Evolutionary conservation across 1,140 invertebrate species (phyloP), one percentile per base, ranked within the genome.

Genomic region (Chionoecetes opilio): DNA sequence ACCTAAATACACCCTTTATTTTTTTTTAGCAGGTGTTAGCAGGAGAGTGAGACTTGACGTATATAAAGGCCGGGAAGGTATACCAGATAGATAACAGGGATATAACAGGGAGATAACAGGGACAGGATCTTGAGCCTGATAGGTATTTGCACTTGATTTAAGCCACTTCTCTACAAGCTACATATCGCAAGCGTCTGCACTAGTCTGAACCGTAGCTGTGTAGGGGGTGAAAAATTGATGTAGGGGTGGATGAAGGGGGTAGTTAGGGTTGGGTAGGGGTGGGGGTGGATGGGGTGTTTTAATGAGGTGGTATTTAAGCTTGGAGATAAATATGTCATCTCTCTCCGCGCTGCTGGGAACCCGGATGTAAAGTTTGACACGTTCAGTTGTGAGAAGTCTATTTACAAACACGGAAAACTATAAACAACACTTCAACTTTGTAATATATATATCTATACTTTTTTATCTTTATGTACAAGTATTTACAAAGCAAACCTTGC

Each of bases 321-420:
- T 17, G 46, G 46, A 53, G 11, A 75, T n/a, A n/a, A 26, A 3
- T 75, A n/a, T n/a, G n/a, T n/a, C n/a, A n/a, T 17, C 63, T 21
- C 6, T n/a, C 63, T n/a, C 63, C 63, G 5, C 63, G 63, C n/a
- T 17, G 63, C 63, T 75, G 11, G 63, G 63, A 17, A 5, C 63
- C 63, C n/a, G 26, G 21, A 5, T 46, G 21, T 0, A n/a, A 5
- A 75, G 21, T 21, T 8, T n/a, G 63, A 75, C 63, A 75, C 21
- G 63, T 21, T 75, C 6, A n/a, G 63, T 26, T 75, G n/a, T 75
- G 21, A 5, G 63, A n/a, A 26, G 63, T 75, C 63, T 95, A 95
- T 95, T 87, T 95, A 95, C 94, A 95, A 82, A 92, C 91, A 95
- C 90, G 34, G 94, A 95, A 87, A 92, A 63, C 94, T 95, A 95